Evolutionary conservation across 2,888 invertebrate species (phyloP).

Genomic region (Hypena proboscidalis): DNA sequence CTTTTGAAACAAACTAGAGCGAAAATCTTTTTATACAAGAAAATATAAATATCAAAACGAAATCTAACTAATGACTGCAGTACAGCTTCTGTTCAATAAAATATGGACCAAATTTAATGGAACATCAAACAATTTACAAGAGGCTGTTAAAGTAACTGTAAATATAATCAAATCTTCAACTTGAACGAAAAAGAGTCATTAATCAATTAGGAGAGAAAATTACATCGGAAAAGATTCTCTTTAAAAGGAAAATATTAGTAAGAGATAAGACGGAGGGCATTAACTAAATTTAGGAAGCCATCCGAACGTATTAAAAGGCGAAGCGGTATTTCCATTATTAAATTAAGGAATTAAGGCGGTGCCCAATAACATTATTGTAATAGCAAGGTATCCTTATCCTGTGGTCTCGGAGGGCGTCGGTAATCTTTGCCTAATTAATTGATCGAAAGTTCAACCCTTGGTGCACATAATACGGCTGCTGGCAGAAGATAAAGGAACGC

Average conservation of each 20-base stretch:
- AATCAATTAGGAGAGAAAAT: slow-evolving; percentile 34
- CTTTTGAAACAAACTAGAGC: too few relatives aligned
- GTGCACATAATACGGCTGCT: slow-evolving; percentile 79
- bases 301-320: slow-evolving; percentile 39
- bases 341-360: slow-evolving; percentile 66
- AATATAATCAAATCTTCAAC: slow-evolving; percentile 18
- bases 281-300: slow-evolving; percentile 42
- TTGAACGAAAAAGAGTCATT: slow-evolving; percentile 30
- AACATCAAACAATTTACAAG: slow-evolving; percentile 5
- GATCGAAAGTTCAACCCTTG: slow-evolving; percentile 82
- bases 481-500: slow-evolving; percentile 78
- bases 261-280: slow-evolving; percentile 37
- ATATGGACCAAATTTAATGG: background rate
- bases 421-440: slow-evolving; percentile 83
- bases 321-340: slow-evolving; percentile 49
- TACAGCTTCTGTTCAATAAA: background rate
- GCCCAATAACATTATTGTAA: slow-evolving; percentile 72
- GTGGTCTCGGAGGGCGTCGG: slow-evolving; percentile 63
- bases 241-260: slow-evolving; percentile 30
- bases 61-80: background rate
- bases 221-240: slow-evolving; percentile 23
- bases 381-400: slow-evolving; percentile 62
- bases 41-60: background rate
- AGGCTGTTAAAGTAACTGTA: slow-evolving; percentile 13
- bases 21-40: too few relatives aligned